Evolutionary conservation across 1,140 invertebrate species (phyloP), one percentile per base, ranked within the genome.

Genomic region (Listronotus oregonensis): DNA sequence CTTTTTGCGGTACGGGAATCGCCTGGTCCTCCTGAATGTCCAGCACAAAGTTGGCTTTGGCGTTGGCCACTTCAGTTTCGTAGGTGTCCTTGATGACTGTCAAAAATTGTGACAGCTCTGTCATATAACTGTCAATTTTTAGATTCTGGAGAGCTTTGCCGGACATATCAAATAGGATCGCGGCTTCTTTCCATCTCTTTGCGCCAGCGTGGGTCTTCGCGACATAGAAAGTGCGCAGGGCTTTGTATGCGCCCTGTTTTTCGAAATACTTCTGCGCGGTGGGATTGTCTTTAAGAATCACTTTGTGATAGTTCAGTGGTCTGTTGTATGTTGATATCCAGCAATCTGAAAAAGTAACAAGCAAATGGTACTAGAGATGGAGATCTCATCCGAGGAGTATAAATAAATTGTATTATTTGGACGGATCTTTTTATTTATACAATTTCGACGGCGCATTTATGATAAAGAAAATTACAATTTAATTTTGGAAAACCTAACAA

Each of bases 281-380:
- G n/a, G 66, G 12, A 21, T 60, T 70, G 10, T 73, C 66, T 51
- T 75, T 75, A 39, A 77, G 58, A 54, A 5, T 77, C 75, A 34
- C 73, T 75, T 65, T 75, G 74, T 15, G 69, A 63, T n/a, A 75
- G 47, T 68, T 77, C 75, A 8, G 17, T 63, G 39, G 72, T 86
- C 81, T 96, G 96, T 78, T 97, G 95, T 56, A 98, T 83, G 50
- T 97, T 96, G 57, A 96, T 95, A 79, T 99, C 97, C 77, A 97
- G 95, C 0, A 98, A 82, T 58, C 96, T 85, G 9, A 15, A 42
- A 56, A 31, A 12, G 12, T 7, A 43, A 5, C 14, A n/a, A n/a
- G n/a, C n/a, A 8, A 39, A 8, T 39, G 12, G 37, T n/a, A n/a
- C n/a, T n/a, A n/a, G n/a, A n/a, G n/a, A n/a, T n/a, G n/a, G n/a